These are phyloP conservation scores for Rhagonycha fulva DNA, from an alignment of 2,888 invertebrate species.

Conservation along the genomic window DNA sequence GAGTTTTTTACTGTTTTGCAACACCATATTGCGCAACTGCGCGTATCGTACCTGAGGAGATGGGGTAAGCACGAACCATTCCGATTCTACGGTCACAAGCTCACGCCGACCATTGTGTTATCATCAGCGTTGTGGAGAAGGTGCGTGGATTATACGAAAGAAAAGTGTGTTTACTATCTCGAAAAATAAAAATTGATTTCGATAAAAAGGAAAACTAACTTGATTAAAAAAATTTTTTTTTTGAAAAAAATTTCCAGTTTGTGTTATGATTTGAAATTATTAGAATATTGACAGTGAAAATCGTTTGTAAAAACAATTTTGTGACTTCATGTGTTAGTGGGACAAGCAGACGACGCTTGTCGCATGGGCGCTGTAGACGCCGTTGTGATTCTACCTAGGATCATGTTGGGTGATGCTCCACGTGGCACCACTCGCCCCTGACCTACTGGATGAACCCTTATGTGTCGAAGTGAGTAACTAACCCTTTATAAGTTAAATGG, in stretches of 20 bases:
- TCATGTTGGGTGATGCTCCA: conserved; percentile 56
- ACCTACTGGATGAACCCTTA: conserved; percentile 56
- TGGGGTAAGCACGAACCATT: conserved; percentile 38
- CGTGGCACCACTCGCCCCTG: conserved; percentile 55
- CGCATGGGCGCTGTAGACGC: conserved; percentile 31
- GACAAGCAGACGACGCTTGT: conserved; percentile 26
- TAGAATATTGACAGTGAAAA: background rate
- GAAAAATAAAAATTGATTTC: background rate
- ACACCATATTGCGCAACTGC: conserved; percentile 41
- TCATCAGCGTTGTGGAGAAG: conserved; percentile 34
- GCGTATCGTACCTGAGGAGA: conserved; percentile 35
- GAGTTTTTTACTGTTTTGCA: conserved; percentile 34
- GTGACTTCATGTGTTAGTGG: conserved; percentile 24
- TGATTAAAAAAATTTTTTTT: background rate
- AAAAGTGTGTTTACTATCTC: conserved; percentile 22
- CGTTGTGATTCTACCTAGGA: conserved; percentile 45
- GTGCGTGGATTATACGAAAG: conserved; percentile 25
- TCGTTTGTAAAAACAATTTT: background rate
- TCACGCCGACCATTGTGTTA: conserved; percentile 39
- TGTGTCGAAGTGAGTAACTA: conserved; percentile 50
- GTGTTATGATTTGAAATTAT: conserved; percentile 1
- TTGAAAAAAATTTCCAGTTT: background rate
- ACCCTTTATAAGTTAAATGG: conserved; percentile 7
- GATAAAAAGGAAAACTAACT: background rate
- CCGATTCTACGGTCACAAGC: conserved; percentile 37